phyloP scores from a whole-genome alignment of 2,797 vertebrate genomes.

The Diceros bicornis region DNA sequence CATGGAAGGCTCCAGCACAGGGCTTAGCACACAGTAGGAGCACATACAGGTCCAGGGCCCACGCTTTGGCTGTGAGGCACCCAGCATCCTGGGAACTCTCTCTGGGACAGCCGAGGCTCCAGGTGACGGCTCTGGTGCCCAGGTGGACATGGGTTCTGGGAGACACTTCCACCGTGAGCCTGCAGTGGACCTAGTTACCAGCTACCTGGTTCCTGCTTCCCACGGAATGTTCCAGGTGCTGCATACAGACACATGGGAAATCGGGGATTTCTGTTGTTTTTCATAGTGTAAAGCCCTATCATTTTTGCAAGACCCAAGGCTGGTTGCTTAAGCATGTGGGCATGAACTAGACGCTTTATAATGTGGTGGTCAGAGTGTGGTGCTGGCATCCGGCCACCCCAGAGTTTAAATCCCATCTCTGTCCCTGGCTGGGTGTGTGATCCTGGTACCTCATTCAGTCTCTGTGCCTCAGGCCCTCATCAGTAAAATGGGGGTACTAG shows the following conservation, averaged over 20 bases:
- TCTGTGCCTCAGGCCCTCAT: background rate
- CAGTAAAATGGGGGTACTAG: background rate
- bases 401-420: background rate
- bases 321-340: background rate
- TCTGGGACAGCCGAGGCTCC: background rate
- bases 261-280: background rate
- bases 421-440: background rate
- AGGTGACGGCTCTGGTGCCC: background rate
- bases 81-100: background rate
- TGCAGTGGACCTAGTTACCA: too few species aligned
- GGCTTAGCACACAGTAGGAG: background rate
- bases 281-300: background rate
- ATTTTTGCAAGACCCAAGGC: background rate
- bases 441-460: background rate
- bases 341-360: background rate
- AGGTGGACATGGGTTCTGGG: accelerated
- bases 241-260: background rate
- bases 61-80: background rate
- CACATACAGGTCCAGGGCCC: accelerated
- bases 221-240: background rate
- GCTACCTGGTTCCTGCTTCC: background rate
- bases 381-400: background rate
- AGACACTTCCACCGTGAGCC: accelerated
- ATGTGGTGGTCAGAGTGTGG: accelerated
- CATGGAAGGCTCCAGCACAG: background rate